Base-by-base conservation (phyloP, 1,140 invertebrate genomes). In the Rhizoglyphus robini region DNA sequence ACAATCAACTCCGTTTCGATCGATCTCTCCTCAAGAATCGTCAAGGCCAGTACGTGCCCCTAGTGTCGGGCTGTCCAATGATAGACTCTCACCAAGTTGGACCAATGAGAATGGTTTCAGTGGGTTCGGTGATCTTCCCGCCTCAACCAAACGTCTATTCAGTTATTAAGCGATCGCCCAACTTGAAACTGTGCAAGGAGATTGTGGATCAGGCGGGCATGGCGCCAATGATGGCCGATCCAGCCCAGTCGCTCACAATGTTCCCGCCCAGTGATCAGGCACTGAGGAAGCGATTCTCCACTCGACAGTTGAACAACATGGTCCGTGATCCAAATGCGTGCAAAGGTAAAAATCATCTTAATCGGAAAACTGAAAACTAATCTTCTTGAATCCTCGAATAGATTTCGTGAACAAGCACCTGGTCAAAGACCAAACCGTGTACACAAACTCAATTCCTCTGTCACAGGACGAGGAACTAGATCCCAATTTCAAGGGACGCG, bases 311-410 rank as follows among this genome's bases (percentile, higher is more conserved):
- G 27, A 60, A 46, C 29, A 34, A 29, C 23, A 29, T 60, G 11
- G 58, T 60, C 15, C 32, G 30, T n/a, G 58, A 60, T 60, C 58
- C 58, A 23, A 60, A 46, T 32, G 58, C 58, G 3, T 60, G 58
- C 18, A 3, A 27, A 34, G 1, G 29, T 54, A 54, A 54, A 20
- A 11, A 32, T 54, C 51, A 54, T 54, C 23, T 41, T 41, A 41
- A 11, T 11, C 18, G 36, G 18, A 54, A 8, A 8, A 27, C 23
- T 20, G 15, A 25, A 54, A 8, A 8, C 31, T 54, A 54, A 54
- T 23, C 23, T 8, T 32, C 31, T 8, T 32, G 8, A 25, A 11
- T 54, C 23, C 23, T 25, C 23, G 15, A 27, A 32, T 54, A 54
- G 51, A 25, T n/a, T 60, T 60, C 27, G 58, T 60, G 3, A 29